Percentiles rank a stretch among this genome's conserved stretches.
Conservation (phyloP, 1,140 invertebrate genomes). For the Cryptotermes secundus region DNA sequence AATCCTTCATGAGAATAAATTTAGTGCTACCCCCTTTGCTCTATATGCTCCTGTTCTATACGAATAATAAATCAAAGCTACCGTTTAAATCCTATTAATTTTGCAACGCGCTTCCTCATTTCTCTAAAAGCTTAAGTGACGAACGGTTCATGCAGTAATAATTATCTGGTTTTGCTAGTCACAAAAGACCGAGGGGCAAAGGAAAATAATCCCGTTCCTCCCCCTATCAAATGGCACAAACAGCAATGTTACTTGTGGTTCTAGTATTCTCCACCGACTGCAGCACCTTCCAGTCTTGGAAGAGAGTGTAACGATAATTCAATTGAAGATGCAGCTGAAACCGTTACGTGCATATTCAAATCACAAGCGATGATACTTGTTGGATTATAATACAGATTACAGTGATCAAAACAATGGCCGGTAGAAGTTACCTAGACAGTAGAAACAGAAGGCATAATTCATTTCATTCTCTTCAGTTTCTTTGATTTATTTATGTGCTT, state of each 20-base stretch:
- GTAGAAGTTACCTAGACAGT: no score
- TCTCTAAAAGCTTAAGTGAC: conserved; percentile 17
- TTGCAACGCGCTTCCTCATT: neutral
- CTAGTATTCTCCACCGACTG: neutral
- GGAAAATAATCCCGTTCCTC: neutral
- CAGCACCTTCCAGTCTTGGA: neutral
- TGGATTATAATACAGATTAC: no score
- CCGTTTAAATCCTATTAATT: conserved; percentile 13
- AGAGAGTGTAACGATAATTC: no score
- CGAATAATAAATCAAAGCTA: conserved; percentile 5
- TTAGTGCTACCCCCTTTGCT: neutral
- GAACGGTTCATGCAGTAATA: conserved; percentile 11
- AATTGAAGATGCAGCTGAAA: no score
- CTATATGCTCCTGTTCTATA: no score
- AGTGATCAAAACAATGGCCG: no score
- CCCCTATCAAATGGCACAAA: neutral
- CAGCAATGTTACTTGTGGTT: neutral
- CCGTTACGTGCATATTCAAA: no score
- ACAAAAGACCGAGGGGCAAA: neutral
- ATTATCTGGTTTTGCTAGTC: conserved; percentile 19
- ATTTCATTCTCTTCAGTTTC: no score
- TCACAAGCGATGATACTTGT: no score
- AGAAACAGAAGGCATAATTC: no score
- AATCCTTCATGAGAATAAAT: no score
- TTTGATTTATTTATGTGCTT: no score